These are phyloP conservation scores for zebrafish (Danio rerio) DNA, from an alignment of 2,113 vertebrate genomes.

Conservation along the genomic window GRCz12tu NC_133182.1:78722001-78722500, in stretches of 20 bases:
- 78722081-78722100: too few species aligned
- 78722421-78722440: background rate
- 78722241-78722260: too few species aligned
- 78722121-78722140: too few species aligned
- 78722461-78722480: background rate
- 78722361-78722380: slow-evolving; percentile 1
- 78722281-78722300: too few species aligned
- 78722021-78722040: background rate
- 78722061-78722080: too few species aligned
- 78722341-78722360: too few species aligned
- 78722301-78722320: background rate
- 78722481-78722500: background rate
- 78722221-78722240: too few species aligned
- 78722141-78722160: background rate
- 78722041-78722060: too few species aligned
- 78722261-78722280: too few species aligned
- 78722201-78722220: background rate
- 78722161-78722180: too few species aligned
- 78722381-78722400: background rate
- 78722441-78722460: background rate
- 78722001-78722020: background rate
- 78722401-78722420: background rate
- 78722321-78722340: background rate
- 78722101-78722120: too few species aligned
- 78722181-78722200: too few species aligned